Evolutionary conservation across 2,888 invertebrate species (phyloP).

Genomic region (Parnassius mnemosyne): DNA sequence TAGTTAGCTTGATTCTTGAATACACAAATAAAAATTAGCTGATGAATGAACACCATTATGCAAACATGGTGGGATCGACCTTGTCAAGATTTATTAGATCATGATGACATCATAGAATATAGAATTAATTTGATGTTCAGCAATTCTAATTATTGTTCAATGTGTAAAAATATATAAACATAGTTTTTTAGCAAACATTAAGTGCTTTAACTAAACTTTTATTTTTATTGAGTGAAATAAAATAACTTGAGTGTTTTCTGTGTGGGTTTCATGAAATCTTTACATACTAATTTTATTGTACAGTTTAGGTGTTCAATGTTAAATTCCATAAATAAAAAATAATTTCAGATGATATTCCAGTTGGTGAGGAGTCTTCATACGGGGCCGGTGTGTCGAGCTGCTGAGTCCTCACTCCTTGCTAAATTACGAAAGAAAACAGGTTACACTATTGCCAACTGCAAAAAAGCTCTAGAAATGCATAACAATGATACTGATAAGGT

Average conservation of each 20-base stretch:
- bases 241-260: not conserved
- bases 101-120: slow-evolving; percentile 38
- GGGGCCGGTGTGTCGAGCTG: slow-evolving; percentile 75
- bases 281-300: slow-evolving; percentile 3
- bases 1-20: slow-evolving; percentile 14
- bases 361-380: slow-evolving; percentile 81
- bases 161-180: not conserved
- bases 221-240: not conserved
- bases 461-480: slow-evolving; percentile 95
- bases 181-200: not conserved
- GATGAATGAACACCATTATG: slow-evolving; percentile 20
- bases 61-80: slow-evolving; percentile 33
- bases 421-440: slow-evolving; percentile 96
- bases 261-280: slow-evolving; percentile 16
- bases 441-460: slow-evolving; percentile 96
- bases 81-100: slow-evolving; percentile 32
- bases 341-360: slow-evolving; percentile 81
- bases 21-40: slow-evolving; percentile 18
- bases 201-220: not conserved
- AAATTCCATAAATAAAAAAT: not conserved
- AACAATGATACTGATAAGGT: slow-evolving; percentile 93
- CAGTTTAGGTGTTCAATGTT: too few species aligned
- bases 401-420: slow-evolving; percentile 88
- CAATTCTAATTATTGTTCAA: slow-evolving; percentile 1
- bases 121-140: slow-evolving; percentile 14